Percentiles rank a stretch among this genome's conserved stretches.
These are phyloP conservation scores for Ciconia boyciana DNA, from an alignment of 2,113 vertebrate species.

Conservation along the genomic window DNA sequence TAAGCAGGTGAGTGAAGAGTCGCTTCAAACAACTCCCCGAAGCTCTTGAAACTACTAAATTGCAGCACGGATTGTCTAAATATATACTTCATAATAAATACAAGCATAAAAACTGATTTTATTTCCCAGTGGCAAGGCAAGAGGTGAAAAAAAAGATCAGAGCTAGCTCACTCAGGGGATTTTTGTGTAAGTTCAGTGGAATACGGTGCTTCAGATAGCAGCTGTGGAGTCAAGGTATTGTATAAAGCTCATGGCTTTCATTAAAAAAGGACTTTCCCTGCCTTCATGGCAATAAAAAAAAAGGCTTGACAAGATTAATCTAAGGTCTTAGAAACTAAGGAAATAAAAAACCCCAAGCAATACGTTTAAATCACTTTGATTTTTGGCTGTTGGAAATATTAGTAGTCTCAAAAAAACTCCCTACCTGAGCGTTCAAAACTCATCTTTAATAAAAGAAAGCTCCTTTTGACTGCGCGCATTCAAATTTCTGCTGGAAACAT, in stretches of 20 bases:
- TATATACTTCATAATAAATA: constrained; percentile 6
- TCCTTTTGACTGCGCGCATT: rapidly evolving
- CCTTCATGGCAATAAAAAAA: background rate
- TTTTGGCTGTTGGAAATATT: background rate
- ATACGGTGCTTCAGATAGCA: background rate
- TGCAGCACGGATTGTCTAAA: background rate
- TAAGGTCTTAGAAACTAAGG: background rate
- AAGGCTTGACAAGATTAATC: constrained; percentile 4
- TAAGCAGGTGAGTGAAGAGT: background rate
- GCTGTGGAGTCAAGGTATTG: background rate
- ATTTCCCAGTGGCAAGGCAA: background rate
- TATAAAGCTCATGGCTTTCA: constrained; percentile 3
- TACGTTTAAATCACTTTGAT: background rate
- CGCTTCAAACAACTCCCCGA: background rate
- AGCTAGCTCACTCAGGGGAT: background rate
- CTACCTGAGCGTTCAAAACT: background rate
- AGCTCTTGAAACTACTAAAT: background rate
- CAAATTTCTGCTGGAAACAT: background rate
- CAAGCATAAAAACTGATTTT: background rate
- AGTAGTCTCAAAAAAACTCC: background rate
- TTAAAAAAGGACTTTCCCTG: constrained; percentile 30
- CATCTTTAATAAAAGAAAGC: background rate
- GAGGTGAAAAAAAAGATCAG: background rate
- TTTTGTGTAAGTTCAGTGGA: background rate
- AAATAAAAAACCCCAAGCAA: background rate